Conservation (phyloP, 2,888 invertebrate species). For the Oscheius sp. region DNA sequence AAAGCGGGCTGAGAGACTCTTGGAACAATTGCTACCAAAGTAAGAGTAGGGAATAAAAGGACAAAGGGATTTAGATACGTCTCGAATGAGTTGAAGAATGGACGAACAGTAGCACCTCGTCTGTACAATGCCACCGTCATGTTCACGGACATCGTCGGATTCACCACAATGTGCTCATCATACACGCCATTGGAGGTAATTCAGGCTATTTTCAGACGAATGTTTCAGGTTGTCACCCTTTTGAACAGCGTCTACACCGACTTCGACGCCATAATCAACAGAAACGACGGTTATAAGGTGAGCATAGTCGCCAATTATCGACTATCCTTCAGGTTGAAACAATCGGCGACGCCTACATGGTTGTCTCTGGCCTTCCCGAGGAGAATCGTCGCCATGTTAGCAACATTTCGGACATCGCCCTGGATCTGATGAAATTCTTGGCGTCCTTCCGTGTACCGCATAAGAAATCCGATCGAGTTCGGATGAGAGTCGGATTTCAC, state of each 20-base stretch:
- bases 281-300: constrained; percentile 56
- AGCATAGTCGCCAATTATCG: neutral
- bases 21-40: constrained; percentile 59
- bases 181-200: constrained; percentile 49
- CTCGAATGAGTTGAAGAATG: constrained; percentile 67
- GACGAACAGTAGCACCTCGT: constrained; percentile 66
- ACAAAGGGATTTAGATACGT: constrained; percentile 57
- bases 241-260: constrained; percentile 67
- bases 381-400: constrained; percentile 57
- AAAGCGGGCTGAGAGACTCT: constrained; percentile 49
- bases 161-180: constrained; percentile 52
- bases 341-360: constrained; percentile 64
- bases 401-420: constrained; percentile 47
- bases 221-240: constrained; percentile 51
- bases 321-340: constrained; percentile 49
- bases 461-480: constrained; percentile 39
- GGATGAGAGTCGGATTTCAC: constrained; percentile 53
- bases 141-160: constrained; percentile 60
- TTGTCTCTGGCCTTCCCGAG: constrained; percentile 59
- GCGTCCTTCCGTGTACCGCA: constrained; percentile 51
- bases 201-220: neutral
- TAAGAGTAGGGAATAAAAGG: neutral
- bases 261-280: constrained; percentile 66
- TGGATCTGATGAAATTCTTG: constrained; percentile 48
- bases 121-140: constrained; percentile 66